Conservation (phyloP, 2,113 vertebrate species). For the Lepus europaeus region DNA sequence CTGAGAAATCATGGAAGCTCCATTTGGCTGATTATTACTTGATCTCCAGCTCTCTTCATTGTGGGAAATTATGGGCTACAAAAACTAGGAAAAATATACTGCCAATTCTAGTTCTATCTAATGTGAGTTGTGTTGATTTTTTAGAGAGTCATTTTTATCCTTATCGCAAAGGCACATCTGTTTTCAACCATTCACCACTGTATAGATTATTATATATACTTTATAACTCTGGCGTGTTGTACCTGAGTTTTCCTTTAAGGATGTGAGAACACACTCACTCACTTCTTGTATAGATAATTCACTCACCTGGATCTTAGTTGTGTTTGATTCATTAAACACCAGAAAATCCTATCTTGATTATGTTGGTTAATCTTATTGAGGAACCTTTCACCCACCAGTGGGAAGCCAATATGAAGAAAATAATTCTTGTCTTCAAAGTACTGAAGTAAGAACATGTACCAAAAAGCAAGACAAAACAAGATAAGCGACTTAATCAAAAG, state of each 20-base stretch:
- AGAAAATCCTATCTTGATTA: constrained; percentile 32
- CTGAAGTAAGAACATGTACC: not conserved
- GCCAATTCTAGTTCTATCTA: not conserved
- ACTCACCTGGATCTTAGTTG: not conserved
- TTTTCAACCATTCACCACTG: constrained; percentile 8
- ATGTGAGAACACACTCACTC: not conserved
- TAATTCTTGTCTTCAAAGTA: not conserved
- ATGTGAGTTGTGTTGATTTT: constrained; percentile 31
- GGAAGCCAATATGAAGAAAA: not conserved
- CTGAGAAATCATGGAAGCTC: constrained; percentile 28
- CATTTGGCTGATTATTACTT: not conserved
- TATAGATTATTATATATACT: not conserved
- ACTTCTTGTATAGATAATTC: constrained; percentile 29
- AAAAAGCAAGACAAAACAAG: not conserved
- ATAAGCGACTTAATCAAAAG: not conserved
- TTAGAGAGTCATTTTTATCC: not conserved
- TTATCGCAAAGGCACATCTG: not conserved
- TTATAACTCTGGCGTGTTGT: not conserved
- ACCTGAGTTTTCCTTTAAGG: constrained; percentile 30
- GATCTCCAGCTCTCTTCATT: not conserved
- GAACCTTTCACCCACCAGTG: constrained; percentile 8
- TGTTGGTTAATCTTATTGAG: constrained; percentile 28
- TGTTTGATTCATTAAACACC: constrained; percentile 64
- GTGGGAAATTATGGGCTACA: not conserved
- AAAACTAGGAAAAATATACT: not conserved